Evolutionary conservation across 2,113 vertebrate species (phyloP), one percentile per base, ranked within the genome.

Genomic region (Zapus hudsonius): DNA sequence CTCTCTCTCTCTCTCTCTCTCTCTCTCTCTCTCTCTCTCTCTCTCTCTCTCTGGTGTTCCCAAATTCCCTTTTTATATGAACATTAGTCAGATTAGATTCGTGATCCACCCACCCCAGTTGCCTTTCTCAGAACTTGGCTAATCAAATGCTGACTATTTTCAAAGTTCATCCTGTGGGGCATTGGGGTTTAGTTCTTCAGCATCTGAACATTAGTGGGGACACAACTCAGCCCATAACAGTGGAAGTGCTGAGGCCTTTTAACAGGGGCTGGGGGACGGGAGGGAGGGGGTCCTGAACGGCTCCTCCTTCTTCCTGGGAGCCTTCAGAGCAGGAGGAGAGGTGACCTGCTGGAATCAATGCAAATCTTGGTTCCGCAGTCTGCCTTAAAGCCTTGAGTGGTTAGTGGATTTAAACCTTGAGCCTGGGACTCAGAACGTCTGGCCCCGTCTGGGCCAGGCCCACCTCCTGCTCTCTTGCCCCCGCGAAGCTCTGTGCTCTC

Each of bases 71-170:
- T 72, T 73, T 64, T 44, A 47, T 64, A 55, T 42, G 52, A 17
- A 67, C 61, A 55, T 20, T 12, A 78, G 55, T 78, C 52, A 57
- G n/a, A 25, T 15, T 91, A 73, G 42, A 74, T 90, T 85, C 89
- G 17, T 47, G 20, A 4, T 40, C 19, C 2, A 31, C 8, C 0
- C 40, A 25, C 16, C 89, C 29, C 36, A 59, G 22, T 64, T 69
- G 64, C 84, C 22, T 20, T 42, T 36, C 47, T 90, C 13, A 38
- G 84, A 84, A 75, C 11, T 84, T 9, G 38, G 23, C 8, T 90
- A 73, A 69, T 47, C 74, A 7, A 73, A 27, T 42, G 38, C 75
- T 36, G 8, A 75, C 79, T 15, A 69, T 1, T 29, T 91, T 93
- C 59, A 61, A 70, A 38, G 33, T 31, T 27, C 64, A 36, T 10